Base-by-base conservation (phyloP, 2,113 vertebrate species). In the Semnornis frantzii region DNA sequence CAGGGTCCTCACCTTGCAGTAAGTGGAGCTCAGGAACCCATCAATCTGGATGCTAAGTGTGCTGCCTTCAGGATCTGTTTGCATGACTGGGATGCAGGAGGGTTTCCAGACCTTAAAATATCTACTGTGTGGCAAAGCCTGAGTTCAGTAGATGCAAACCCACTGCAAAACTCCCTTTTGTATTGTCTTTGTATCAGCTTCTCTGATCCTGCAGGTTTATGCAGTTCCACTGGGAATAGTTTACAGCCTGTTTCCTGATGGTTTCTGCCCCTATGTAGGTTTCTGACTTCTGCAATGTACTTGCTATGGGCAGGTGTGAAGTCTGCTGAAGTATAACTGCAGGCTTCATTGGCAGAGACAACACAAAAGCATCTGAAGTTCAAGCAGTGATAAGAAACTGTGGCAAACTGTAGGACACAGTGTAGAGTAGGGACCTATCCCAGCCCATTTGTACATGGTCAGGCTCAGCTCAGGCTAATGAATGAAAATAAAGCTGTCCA, bases 21-120 rank as follows among this genome's bases (percentile, higher is more conserved):
- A 27, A 69, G 55, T 2, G 34, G 33, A 80, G 34, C 39, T 50
- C 33, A 39, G 62, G 60, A 42, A 10, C 68, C 33, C 44, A 11
- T 66, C 42, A 57, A 1, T 25, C 59, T 1, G 1, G 24, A 4
- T 37, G 2, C 2, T 9, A n/a, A 46, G 4, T 7, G 9, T 23
- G 1, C 27, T 88, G 34, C 23, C 46, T 76, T 84, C 10, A 18
- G 34, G 75, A 33, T 33, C 50, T 58, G 14, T 33, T 65, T 52
- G 39, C 50, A 10, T 1, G 1, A 7, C 15, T 23, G 60, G 16
- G 27, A 10, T n/a, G 46, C 3, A 4, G 44, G 15, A 37, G 25
- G n/a, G n/a, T 12, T 85, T 91, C 19, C 52, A 46, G 60, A 73
- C 27, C 16, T 83, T 39, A 9, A 7, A 2, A 20, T 37, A 37